Conservation (phyloP, 2,113 vertebrate species). For the Myanophis thanlyinensis region DNA sequence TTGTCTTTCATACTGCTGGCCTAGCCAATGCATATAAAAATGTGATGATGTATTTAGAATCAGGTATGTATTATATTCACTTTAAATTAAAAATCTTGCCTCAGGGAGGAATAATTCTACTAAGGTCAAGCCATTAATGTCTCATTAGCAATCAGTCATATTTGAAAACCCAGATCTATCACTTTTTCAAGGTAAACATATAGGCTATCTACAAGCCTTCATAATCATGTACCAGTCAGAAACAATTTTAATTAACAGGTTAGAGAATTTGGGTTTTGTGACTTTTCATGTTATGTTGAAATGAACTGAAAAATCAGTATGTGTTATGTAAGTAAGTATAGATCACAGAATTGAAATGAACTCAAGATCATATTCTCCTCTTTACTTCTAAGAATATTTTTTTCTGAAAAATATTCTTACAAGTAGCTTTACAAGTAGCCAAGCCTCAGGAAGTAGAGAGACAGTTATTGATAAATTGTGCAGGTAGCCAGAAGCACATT, state of each 20-base stretch:
- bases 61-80: neutral
- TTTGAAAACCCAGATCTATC: neutral
- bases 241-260: slow-evolving; percentile 26
- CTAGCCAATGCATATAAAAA: neutral
- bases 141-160: neutral
- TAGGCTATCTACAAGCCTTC: neutral
- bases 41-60: neutral
- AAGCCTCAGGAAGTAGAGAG: slow-evolving; percentile 40
- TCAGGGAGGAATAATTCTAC: neutral
- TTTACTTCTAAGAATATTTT: slow-evolving; percentile 14
- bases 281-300: neutral
- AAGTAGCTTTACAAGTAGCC: slow-evolving; percentile 27
- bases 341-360: neutral
- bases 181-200: neutral
- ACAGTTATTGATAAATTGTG: slow-evolving; percentile 23
- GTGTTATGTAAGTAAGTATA: neutral
- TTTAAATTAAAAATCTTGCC: neutral
- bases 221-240: slow-evolving; percentile 22
- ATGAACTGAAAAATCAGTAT: neutral
- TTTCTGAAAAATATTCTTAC: slow-evolving; percentile 15
- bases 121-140: neutral
- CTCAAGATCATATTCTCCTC: slow-evolving; percentile 1
- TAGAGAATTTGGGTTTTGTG: slow-evolving; percentile 16
- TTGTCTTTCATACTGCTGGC: neutral
- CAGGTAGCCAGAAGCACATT: slow-evolving; percentile 39